phyloP scores from a whole-genome alignment of 1,140 invertebrate genomes.

The Polypedilum pembai region DNA sequence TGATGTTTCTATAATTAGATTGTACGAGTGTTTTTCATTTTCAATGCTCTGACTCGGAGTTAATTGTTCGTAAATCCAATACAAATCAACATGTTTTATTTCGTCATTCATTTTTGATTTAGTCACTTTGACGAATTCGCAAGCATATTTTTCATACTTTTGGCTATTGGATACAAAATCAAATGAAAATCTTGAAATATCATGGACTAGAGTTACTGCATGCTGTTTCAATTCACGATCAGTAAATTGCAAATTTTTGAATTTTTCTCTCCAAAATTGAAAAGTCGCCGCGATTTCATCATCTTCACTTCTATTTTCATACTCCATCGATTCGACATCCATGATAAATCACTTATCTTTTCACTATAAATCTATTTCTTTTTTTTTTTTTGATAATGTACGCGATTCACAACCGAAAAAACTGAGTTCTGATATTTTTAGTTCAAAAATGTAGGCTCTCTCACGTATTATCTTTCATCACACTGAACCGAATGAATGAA shows the following conservation, averaged over 20 bases:
- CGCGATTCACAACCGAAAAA: not conserved
- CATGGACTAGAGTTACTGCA: not conserved
- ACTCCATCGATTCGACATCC: not conserved
- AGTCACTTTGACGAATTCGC: not conserved
- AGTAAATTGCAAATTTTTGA: not conserved
- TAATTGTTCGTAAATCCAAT: not conserved
- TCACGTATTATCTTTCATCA: slow-evolving; percentile 7
- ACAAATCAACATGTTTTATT: not conserved
- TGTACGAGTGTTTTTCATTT: slow-evolving; percentile 12
- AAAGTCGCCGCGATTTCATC: not conserved
- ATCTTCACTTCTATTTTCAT: not conserved
- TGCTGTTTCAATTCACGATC: not conserved
- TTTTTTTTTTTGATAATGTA: not conserved
- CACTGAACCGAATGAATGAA: not conserved
- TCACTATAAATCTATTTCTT: not conserved
- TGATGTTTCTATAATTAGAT: not conserved
- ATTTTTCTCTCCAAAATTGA: not conserved
- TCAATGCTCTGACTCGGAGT: not conserved
- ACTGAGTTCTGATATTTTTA: not conserved
- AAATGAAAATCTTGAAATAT: not conserved
- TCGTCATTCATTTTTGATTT: not conserved
- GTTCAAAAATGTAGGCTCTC: not conserved
- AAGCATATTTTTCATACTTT: not conserved
- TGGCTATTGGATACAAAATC: not conserved
- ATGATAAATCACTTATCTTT: not conserved